Evolutionary conservation across 2,888 invertebrate species (phyloP).

Genomic region (Phragmatobia fuliginosa): DNA sequence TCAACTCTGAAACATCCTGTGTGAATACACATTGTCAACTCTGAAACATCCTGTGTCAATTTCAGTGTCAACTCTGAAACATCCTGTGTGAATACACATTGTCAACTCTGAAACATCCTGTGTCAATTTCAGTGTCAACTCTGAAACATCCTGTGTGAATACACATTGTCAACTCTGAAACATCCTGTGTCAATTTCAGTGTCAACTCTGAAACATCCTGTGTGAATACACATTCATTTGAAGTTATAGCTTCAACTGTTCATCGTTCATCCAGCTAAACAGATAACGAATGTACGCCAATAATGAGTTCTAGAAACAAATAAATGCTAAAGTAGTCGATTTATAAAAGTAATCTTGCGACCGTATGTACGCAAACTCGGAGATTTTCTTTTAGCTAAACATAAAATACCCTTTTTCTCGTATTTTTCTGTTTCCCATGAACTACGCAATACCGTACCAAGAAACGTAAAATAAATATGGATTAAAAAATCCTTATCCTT

Average conservation of each 20-base stretch:
- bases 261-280: neutral
- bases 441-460: neutral
- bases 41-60: no score
- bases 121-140: neutral
- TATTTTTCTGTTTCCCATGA: neutral
- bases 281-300: neutral
- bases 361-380: neutral
- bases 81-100: neutral
- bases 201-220: no score
- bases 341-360: neutral
- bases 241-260: constrained; percentile 3
- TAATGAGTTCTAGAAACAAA: constrained; percentile 6
- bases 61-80: no score
- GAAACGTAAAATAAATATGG: neutral
- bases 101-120: no score
- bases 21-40: constrained; percentile 6
- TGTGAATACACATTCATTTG: constrained; percentile 10
- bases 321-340: neutral
- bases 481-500: no score
- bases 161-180: no score
- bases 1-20: no score
- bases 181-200: neutral
- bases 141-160: neutral
- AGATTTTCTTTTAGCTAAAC: neutral
- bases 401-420: neutral